Conservation (phyloP, 2,113 vertebrate genomes). For the Chamaea fasciata region DNA sequence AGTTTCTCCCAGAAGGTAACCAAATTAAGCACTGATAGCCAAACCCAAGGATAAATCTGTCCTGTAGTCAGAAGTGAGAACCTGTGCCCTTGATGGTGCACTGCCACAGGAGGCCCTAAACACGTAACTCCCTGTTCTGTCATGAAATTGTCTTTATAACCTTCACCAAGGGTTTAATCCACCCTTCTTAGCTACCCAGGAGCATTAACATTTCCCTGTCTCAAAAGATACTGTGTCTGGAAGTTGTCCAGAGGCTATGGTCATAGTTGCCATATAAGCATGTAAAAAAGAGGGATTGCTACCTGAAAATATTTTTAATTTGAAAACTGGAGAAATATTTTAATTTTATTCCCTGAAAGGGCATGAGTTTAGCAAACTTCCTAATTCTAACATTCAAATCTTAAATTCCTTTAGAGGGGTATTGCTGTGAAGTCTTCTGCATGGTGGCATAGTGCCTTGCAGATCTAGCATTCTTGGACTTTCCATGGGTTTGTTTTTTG, state of each 20-base stretch:
- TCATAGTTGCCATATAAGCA: background rate
- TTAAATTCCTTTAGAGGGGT: background rate
- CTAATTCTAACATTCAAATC: background rate
- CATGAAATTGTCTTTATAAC: background rate
- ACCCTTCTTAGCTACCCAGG: background rate
- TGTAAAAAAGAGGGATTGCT: background rate
- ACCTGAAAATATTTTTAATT: background rate
- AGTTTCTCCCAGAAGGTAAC: background rate
- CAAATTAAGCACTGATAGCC: background rate
- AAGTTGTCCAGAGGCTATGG: background rate
- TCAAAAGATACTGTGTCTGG: background rate
- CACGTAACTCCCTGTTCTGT: fast-evolving
- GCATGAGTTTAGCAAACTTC: background rate
- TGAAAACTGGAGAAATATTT: background rate
- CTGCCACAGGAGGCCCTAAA: background rate
- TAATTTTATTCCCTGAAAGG: background rate
- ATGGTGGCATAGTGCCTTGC: background rate
- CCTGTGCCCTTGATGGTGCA: background rate
- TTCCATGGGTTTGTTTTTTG: fast-evolving
- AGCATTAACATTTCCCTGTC: background rate
- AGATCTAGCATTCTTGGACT: background rate
- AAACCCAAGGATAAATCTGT: background rate
- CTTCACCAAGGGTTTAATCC: background rate
- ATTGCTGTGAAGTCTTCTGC: background rate
- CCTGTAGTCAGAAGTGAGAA: background rate